Conservation (phyloP, 2,888 invertebrate species). For the Latrodectus hesperus region DNA sequence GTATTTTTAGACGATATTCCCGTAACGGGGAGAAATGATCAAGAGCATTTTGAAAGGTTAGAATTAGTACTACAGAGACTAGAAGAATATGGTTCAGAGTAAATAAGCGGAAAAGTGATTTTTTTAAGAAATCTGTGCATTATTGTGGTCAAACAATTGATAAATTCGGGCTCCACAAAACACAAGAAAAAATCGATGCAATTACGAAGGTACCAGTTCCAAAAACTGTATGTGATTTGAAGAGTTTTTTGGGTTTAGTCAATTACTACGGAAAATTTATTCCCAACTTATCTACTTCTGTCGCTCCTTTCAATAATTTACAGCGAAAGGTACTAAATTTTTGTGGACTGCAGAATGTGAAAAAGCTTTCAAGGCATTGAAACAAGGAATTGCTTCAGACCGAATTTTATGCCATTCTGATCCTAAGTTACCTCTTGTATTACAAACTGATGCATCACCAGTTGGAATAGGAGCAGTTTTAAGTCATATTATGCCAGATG, state of each 20-base stretch:
- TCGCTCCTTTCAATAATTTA: conserved; percentile 28
- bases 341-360: conserved; percentile 28
- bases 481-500: conserved; percentile 73
- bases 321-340: conserved; percentile 30
- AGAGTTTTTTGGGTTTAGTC: conserved; percentile 48
- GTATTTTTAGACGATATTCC: no score
- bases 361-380: conserved; percentile 34
- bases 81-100: no score
- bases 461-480: conserved; percentile 74
- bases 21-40: no score
- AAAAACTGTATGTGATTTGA: conserved; percentile 39
- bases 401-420: conserved; percentile 71
- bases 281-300: conserved; percentile 44
- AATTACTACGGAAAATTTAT: conserved; percentile 49
- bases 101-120: conserved; percentile 11
- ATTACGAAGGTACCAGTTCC: conserved; percentile 40
- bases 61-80: no score
- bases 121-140: conserved; percentile 33
- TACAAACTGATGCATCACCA: conserved; percentile 74
- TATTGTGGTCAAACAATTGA: conserved; percentile 44
- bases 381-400: conserved; percentile 34
- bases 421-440: no score
- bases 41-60: no score
- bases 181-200: conserved; percentile 44
- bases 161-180: conserved; percentile 30